Evolutionary conservation across 2,113 vertebrate species (phyloP).

Genomic region (Stomatorhinus ivindoensis): DNA sequence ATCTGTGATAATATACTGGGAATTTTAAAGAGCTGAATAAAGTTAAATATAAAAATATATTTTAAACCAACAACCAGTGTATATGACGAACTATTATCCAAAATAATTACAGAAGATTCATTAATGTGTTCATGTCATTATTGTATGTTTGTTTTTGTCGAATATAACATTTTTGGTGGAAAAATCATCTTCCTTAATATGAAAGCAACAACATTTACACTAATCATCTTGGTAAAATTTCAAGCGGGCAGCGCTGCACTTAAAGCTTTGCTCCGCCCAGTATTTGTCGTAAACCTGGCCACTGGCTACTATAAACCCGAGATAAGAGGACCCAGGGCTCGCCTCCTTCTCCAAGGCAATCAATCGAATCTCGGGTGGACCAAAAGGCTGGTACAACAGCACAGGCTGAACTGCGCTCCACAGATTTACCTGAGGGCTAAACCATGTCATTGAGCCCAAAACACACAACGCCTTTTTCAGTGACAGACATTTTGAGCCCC

Average conservation of each 20-base stretch:
- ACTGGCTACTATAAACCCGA: conserved; percentile 64
- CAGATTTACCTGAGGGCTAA: conserved; percentile 52
- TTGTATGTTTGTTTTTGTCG: neutral
- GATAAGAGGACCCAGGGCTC: conserved; percentile 55
- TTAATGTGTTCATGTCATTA: neutral
- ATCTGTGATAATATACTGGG: neutral
- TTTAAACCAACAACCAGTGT: neutral
- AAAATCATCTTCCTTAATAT: conserved; percentile 34
- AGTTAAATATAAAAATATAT: neutral
- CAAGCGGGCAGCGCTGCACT: conserved; percentile 55
- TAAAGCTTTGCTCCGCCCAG: conserved; percentile 63
- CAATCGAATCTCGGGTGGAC: conserved; percentile 48
- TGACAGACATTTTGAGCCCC: conserved; percentile 83
- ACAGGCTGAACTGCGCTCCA: conserved; percentile 40
- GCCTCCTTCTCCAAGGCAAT: conserved; percentile 49
- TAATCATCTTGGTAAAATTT: conserved; percentile 51
- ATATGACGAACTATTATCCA: neutral
- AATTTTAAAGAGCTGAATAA: neutral
- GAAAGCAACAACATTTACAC: conserved; percentile 37
- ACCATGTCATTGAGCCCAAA: conserved; percentile 92
- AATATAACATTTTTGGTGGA: conserved; percentile 23
- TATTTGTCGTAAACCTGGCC: conserved; percentile 70
- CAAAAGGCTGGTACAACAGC: conserved; percentile 35
- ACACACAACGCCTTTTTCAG: conserved; percentile 89
- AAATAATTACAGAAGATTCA: neutral